A percentile compares a stretch with the other conserved stretches of the same genome.
Conservation (phyloP, 2,113 vertebrate species). For the Jacana jacana region DNA sequence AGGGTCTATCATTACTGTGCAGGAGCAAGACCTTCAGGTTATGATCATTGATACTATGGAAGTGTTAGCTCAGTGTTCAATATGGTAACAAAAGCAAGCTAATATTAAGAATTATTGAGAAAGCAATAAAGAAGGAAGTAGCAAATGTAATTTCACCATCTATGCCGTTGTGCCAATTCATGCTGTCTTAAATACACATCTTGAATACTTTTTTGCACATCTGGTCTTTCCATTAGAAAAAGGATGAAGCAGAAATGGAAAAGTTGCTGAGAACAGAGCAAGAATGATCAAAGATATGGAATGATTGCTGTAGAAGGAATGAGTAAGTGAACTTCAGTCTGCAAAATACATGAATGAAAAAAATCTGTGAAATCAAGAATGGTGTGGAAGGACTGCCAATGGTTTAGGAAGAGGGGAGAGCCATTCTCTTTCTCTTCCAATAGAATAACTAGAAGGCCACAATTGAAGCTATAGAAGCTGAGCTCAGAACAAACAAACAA, state of each 20-base stretch:
- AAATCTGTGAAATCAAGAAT: background rate
- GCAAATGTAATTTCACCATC: background rate
- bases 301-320: background rate
- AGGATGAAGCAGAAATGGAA: background rate
- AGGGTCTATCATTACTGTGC: background rate
- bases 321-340: background rate
- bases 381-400: background rate
- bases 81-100: background rate
- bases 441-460: background rate
- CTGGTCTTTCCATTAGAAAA: background rate
- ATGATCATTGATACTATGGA: background rate
- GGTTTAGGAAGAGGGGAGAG: background rate
- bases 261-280: background rate
- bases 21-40: background rate
- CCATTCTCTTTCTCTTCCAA: background rate
- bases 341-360: background rate
- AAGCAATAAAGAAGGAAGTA: background rate
- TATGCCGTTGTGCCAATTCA: background rate
- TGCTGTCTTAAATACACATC: background rate
- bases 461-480: background rate
- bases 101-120: background rate
- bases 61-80: background rate
- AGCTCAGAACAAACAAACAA: background rate
- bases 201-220: background rate
- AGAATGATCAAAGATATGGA: background rate